Evolutionary conservation across 2,113 vertebrate genomes (phyloP).

Genomic region (Microcebus murinus): DNA sequence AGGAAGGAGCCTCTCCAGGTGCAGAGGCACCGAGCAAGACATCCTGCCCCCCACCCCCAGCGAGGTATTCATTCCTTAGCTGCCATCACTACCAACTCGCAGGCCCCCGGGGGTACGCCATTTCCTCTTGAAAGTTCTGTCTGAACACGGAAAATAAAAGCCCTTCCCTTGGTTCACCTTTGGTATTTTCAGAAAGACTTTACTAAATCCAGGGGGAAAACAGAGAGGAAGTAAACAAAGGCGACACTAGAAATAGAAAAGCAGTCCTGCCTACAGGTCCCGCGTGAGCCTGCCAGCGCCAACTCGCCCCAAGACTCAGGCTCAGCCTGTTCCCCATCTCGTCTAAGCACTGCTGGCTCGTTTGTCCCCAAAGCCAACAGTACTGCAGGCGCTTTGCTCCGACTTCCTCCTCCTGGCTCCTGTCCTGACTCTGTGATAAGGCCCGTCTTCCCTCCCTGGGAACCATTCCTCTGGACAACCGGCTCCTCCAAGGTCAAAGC

Average conservation of each 20-base stretch:
- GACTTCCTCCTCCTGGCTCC: background rate
- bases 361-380: background rate
- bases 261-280: background rate
- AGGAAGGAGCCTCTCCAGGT: background rate
- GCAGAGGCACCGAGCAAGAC: background rate
- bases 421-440: conserved; percentile 55
- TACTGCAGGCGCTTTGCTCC: background rate
- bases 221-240: conserved; percentile 55
- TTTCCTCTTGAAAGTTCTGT: conserved; percentile 51
- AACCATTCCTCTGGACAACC: background rate
- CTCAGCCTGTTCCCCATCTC: background rate
- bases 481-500: conserved; percentile 52
- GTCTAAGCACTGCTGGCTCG: background rate
- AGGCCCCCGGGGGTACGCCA: background rate
- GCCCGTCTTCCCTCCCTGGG: conserved; percentile 1
- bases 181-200: conserved; percentile 57
- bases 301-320: background rate
- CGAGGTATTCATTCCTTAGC: background rate
- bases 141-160: conserved; percentile 56
- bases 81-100: background rate
- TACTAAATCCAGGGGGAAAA: conserved; percentile 41
- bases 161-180: conserved; percentile 34
- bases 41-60: background rate
- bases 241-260: background rate
- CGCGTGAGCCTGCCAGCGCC: background rate